Evolutionary conservation across 2,888 invertebrate species (phyloP), one percentile per base, ranked within the genome.

Genomic region (Elmis aenea): DNA sequence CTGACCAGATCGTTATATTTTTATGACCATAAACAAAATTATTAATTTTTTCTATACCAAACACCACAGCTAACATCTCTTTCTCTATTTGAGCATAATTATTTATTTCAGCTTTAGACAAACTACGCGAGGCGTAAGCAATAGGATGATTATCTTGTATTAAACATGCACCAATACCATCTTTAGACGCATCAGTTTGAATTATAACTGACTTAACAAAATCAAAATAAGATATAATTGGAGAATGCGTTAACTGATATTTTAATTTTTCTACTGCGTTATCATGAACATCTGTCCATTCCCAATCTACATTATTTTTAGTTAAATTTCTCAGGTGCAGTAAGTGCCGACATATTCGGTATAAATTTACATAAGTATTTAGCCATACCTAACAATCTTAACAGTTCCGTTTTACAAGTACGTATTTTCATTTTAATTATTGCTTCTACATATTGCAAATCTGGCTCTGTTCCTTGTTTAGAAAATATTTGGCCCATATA

Each of bases 61-160:
- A 40, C 3, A 45, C 27, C 9, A 57, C 49, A 1, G 54, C 53
- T n/a, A 46, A 26, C 13, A 38, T 33, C 34, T 52, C 50, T 43
- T 52, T 50, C 36, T 54, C 50, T 13, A 52, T 50, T 26, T 55
- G 50, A 13, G 50, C 39, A 25, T 52, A 58, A 5, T 37, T 43
- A n/a, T n/a, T n/a, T 21, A 35, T 30, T 43, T 57, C 45, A 2
- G 46, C 30, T 10, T 26, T 13, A 3, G 50, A 48, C 9, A 55
- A 30, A 1, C 52, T 28, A 34, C 45, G 50, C 8, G 51, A 46
- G n/a, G 45, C 55, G 42, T 54, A 58, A 5, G 55, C 52, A 21
- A 55, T 31, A 8, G 55, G 50, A 33, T 39, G 30, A 10, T 37
- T 28, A 22, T 54, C 35, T 48, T 59, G 57, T 9, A 56, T 15